Evolutionary conservation across 1,140 invertebrate species (phyloP), one percentile per base, ranked within the genome.

Genomic region (Drosophila triauraria): DNA sequence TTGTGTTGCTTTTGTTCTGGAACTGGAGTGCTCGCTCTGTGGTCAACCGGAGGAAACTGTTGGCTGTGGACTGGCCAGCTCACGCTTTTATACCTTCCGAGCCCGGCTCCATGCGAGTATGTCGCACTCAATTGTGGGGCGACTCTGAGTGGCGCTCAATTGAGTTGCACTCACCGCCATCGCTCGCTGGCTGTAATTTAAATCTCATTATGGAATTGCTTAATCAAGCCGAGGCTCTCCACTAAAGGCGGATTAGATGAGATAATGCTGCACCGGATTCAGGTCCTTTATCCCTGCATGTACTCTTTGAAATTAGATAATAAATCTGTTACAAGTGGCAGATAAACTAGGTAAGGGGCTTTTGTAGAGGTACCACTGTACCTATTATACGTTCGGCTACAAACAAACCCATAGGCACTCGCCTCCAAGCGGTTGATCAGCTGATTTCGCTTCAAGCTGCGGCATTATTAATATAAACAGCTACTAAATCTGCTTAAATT

Each of bases 81-180:
- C 8, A 15, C 42, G 63, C 64, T 90, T 90, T 90, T 90, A 90
- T 90, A 90, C 70, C 48, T 71, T 84, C 9, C 42, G 43, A 54
- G 75, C 56, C 10, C 44, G 5, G 74, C 72, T 63, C 71, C 47
- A 74, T 54, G 27, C 56, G 69, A 30, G 57, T 43, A 43, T 44
- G 64, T 62, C 27, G 53, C 70, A 72, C 70, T 72, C 70, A 72
- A 72, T 51, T 72, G 70, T 72, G 67, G 53, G 70, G 70, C 67
- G 59, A 57, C 25, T 80, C 80, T 81, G 80, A 88, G 84, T 90
- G 81, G 50, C 61, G 74, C 74, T 80, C 83, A 86, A 86, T 87
- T 87, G 80, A 82, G 75, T 78, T 69, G 67, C 48, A 78, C 62
- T 82, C 35, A 40, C 38, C 53, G 3, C 17, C 32, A 20, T 20